A percentile compares a stretch with the other conserved stretches of the same genome.
Evolutionary conservation across 2,113 vertebrate genomes (phyloP).

Genomic region (Hymenochirus boettgeri): DNA sequence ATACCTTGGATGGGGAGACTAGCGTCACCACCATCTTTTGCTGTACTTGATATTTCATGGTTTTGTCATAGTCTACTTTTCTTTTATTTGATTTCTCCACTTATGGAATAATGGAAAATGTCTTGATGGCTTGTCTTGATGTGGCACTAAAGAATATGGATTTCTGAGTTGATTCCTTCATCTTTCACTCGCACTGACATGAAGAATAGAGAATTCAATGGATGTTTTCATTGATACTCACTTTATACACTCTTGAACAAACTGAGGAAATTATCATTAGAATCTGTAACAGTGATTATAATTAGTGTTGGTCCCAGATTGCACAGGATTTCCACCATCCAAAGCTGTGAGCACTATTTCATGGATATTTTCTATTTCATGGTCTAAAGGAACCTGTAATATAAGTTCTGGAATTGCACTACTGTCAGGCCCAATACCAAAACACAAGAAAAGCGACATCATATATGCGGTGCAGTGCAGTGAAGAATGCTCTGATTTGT

Average conservation of each 20-base stretch:
- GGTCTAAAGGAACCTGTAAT: too few species aligned
- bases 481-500: too few species aligned
- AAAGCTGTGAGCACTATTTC: conserved; percentile 59
- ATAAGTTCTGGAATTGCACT: conserved; percentile 61
- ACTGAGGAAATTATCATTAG: conserved; percentile 67
- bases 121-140: neutral
- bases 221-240: conserved; percentile 57
- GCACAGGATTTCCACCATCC: too few species aligned
- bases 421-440: conserved; percentile 53
- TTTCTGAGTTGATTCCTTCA: conserved; percentile 63
- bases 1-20: conserved; percentile 50
- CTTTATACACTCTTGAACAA: conserved; percentile 61
- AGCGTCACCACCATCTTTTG: conserved; percentile 52
- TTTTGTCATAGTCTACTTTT: conserved; percentile 62
- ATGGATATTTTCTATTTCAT: conserved; percentile 52
- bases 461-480: too few species aligned
- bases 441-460: too few species aligned
- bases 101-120: conserved; percentile 57
- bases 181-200: conserved; percentile 61
- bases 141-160: conserved; percentile 60
- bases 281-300: conserved; percentile 61
- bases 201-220: conserved; percentile 55
- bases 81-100: conserved; percentile 55
- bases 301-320: too few species aligned
- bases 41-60: conserved; percentile 66